A percentile compares a stretch with the other conserved stretches of the same genome.
Conservation (phyloP, 2,113 vertebrate species). For the Gambusia affinis region DNA sequence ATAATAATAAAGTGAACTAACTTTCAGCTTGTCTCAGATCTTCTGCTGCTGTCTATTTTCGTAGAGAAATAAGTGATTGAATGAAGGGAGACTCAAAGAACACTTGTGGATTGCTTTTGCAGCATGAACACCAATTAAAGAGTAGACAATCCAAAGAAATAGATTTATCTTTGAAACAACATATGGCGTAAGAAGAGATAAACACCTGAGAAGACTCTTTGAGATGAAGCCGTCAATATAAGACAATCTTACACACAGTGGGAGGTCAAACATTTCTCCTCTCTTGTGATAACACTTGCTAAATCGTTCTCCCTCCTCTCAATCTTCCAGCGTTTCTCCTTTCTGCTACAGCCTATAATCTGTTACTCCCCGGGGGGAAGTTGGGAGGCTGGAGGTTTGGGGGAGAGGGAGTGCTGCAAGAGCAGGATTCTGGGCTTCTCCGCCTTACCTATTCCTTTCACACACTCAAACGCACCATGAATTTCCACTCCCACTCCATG, state of each 20-base stretch:
- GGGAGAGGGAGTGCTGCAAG: slow-evolving; percentile 26
- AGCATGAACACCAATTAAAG: slow-evolving; percentile 20
- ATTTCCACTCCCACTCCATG: slow-evolving; percentile 12
- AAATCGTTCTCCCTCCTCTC: slow-evolving; percentile 49
- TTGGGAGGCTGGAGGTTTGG: background rate
- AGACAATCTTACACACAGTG: slow-evolving; percentile 46
- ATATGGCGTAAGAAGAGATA: slow-evolving; percentile 23
- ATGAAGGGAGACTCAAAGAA: slow-evolving; percentile 12
- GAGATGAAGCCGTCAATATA: slow-evolving; percentile 52
- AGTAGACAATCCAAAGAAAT: slow-evolving; percentile 15
- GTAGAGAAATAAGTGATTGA: slow-evolving; percentile 14
- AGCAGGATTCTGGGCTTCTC: slow-evolving; percentile 44
- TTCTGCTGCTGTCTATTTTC: slow-evolving; percentile 5
- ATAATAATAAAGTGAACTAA: slow-evolving; percentile 33
- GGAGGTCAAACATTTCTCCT: slow-evolving; percentile 44
- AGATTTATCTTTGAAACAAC: slow-evolving; percentile 37
- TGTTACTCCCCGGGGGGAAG: slow-evolving; percentile 41
- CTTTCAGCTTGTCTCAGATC: slow-evolving; percentile 43
- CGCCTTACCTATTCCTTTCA: slow-evolving; percentile 39
- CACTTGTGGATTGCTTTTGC: slow-evolving; percentile 12
- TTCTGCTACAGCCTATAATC: slow-evolving; percentile 58
- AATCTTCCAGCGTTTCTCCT: slow-evolving; percentile 45
- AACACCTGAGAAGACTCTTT: slow-evolving; percentile 41
- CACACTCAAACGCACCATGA: background rate
- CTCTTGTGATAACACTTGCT: slow-evolving; percentile 33